Conservation (phyloP, 1,140 invertebrate genomes). For the Notospermus geniculatus region DNA sequence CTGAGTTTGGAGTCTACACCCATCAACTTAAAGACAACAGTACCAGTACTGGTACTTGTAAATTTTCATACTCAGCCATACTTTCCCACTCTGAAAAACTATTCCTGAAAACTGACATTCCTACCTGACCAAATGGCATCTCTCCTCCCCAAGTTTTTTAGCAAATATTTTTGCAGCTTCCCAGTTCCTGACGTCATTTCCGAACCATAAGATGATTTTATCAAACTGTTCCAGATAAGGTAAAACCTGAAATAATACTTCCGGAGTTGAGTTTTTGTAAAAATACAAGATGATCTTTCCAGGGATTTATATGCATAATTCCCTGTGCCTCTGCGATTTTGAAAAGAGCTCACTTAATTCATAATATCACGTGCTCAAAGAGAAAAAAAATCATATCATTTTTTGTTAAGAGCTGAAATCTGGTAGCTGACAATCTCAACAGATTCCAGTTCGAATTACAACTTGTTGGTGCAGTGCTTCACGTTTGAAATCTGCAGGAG, state of each 20-base stretch:
- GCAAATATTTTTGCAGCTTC: slow-evolving; percentile 73
- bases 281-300: background rate
- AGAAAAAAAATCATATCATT: too few relatives aligned
- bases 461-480: too few relatives aligned
- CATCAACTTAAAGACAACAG: too few relatives aligned
- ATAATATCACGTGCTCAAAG: too few relatives aligned
- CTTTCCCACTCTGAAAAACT: background rate
- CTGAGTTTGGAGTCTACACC: too few relatives aligned
- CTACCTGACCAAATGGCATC: slow-evolving; percentile 78
- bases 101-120: background rate
- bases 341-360: too few relatives aligned
- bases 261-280: background rate
- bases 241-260: slow-evolving; percentile 59
- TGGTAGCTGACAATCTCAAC: too few relatives aligned
- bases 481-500: too few relatives aligned
- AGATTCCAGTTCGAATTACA: too few relatives aligned
- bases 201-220: slow-evolving; percentile 80
- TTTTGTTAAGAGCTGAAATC: too few relatives aligned
- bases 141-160: slow-evolving; percentile 78
- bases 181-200: slow-evolving; percentile 71
- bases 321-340: too few relatives aligned
- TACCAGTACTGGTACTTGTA: background rate
- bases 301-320: too few relatives aligned
- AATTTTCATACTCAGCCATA: background rate
- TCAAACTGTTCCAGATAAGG: slow-evolving; percentile 74